These are phyloP conservation scores for Drosophila nr. perissopoda DNA, from an alignment of 2,888 invertebrate species.

Conservation along the genomic window DNA sequence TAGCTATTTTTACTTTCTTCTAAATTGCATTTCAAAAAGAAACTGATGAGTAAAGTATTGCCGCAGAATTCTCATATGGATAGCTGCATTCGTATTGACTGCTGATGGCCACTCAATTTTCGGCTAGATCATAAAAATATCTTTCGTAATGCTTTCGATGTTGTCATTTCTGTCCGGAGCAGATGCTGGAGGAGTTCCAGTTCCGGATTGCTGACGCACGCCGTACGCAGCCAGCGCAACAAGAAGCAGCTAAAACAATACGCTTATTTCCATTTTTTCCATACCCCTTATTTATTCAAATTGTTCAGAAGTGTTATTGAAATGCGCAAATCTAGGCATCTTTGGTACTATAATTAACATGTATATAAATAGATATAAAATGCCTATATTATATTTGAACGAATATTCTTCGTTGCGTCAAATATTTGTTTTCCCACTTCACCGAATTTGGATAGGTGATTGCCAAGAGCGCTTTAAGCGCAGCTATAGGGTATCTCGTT, in stretches of 20 bases:
- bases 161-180: conserved; percentile 10
- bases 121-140: conserved; percentile 42
- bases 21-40: conserved; percentile 7
- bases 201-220: conserved; percentile 57
- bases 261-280: not conserved
- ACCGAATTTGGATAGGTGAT: not conserved
- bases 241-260: conserved; percentile 39
- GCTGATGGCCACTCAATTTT: conserved; percentile 34
- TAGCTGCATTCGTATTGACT: conserved; percentile 33
- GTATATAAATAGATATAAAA: not conserved
- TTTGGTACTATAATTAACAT: not conserved
- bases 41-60: conserved; percentile 1
- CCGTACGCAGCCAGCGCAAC: conserved; percentile 29
- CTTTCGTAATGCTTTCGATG: conserved; percentile 26
- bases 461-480: not conserved
- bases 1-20: not conserved
- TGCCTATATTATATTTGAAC: not conserved
- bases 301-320: not conserved
- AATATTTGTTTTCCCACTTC: not conserved
- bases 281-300: not conserved
- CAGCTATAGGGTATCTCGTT: conserved; percentile 21
- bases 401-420: not conserved
- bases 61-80: conserved; percentile 9
- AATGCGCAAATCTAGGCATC: not conserved
- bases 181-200: conserved; percentile 44